These are phyloP conservation scores for Eupithecia insigniata DNA, from an alignment of 2,888 invertebrate species.

Conservation along the genomic window DNA sequence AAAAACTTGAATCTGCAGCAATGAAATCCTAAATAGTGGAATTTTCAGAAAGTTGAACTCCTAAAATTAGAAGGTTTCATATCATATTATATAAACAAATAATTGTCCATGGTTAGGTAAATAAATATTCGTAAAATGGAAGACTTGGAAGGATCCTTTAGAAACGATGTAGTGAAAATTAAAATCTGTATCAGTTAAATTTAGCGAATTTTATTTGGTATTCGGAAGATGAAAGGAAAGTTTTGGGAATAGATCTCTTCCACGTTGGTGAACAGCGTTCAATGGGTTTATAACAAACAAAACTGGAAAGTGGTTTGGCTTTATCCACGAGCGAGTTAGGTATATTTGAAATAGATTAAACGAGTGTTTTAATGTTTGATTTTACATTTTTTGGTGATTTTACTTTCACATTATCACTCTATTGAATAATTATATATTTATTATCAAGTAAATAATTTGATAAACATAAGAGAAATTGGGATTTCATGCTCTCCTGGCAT, in stretches of 20 bases:
- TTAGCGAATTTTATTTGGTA: constrained; percentile 43
- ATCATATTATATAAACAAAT: too few relatives aligned
- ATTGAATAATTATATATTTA: too few relatives aligned
- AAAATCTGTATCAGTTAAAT: constrained; percentile 32
- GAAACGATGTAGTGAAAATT: constrained; percentile 36
- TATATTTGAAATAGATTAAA: background rate
- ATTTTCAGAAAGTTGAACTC: too few relatives aligned
- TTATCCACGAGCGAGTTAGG: background rate
- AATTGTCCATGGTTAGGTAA: background rate
- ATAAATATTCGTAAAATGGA: constrained; percentile 2
- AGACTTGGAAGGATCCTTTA: constrained; percentile 31
- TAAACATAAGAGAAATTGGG: background rate
- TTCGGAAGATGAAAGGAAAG: constrained; percentile 40
- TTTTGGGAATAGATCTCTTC: constrained; percentile 39
- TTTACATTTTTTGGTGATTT: background rate
- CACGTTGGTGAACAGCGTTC: constrained; percentile 31
- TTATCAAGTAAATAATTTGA: too few relatives aligned
- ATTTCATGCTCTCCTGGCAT: background rate
- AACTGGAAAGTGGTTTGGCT: constrained; percentile 17
- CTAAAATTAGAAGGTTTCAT: background rate
- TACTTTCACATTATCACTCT: too few relatives aligned
- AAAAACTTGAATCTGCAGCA: too few relatives aligned
- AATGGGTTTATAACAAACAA: constrained; percentile 30
- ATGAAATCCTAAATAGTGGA: too few relatives aligned
- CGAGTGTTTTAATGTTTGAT: background rate